Conservation (phyloP, 2,113 vertebrate species). For the Stigmatopora nigra region DNA sequence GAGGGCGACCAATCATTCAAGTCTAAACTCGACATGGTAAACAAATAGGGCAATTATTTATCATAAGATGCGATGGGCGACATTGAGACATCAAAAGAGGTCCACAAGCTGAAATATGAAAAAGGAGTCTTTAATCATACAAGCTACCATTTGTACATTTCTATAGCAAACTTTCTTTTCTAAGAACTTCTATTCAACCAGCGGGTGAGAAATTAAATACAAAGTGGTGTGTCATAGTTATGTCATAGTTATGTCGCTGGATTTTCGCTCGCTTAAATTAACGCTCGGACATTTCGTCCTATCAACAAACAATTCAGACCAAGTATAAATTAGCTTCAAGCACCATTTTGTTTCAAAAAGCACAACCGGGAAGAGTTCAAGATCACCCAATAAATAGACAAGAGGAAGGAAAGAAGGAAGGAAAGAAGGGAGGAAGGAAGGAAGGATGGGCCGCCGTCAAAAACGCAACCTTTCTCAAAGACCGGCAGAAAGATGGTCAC, state of each 20-base stretch:
- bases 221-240: not conserved
- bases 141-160: conserved; percentile 69
- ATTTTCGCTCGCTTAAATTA: conserved; percentile 52
- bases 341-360: conserved; percentile 61
- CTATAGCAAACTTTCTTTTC: conserved; percentile 63
- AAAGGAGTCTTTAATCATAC: conserved; percentile 66
- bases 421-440: not conserved
- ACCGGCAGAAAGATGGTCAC: not conserved
- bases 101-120: conserved; percentile 17
- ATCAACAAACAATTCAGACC: conserved; percentile 67
- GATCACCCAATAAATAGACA: conserved; percentile 70
- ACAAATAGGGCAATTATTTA: no score
- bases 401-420: conserved; percentile 12
- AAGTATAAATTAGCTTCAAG: conserved; percentile 73
- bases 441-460: not conserved
- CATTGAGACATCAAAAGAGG: not conserved
- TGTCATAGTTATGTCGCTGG: conserved; percentile 16
- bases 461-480: not conserved
- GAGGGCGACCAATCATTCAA: no score
- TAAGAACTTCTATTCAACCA: conserved; percentile 47
- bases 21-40: no score
- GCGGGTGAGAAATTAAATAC: conserved; percentile 53
- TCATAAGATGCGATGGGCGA: no score
- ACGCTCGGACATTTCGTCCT: conserved; percentile 50
- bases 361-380: conserved; percentile 47